Conservation (phyloP, 92 coral and sea anemone species). For the Pocillopora grandis region DNA sequence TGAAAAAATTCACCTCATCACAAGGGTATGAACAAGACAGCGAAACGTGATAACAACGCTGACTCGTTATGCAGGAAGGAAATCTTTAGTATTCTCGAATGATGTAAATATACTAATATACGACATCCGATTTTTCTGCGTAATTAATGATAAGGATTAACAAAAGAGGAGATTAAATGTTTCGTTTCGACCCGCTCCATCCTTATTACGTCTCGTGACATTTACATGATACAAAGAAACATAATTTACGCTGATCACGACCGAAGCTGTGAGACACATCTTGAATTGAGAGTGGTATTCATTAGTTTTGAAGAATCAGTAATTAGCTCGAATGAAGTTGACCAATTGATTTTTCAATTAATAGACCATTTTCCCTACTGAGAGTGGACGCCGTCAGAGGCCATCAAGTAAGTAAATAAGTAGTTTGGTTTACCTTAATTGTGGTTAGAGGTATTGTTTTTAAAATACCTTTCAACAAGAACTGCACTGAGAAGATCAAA, state of each 20-base stretch:
- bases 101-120: not conserved
- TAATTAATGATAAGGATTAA: not conserved
- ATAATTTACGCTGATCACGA: not conserved
- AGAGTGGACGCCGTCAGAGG: not conserved
- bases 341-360: no score
- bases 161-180: not conserved
- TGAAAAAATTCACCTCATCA: not conserved
- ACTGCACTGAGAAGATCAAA: not conserved
- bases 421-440: not conserved
- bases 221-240: not conserved
- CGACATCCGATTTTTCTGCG: not conserved
- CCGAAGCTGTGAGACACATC: no score
- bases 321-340: no score
- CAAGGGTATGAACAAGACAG: not conserved
- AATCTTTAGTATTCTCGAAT: not conserved
- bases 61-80: not conserved
- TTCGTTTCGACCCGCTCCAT: constrained; percentile 1
- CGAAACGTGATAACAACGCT: not conserved
- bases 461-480: not conserved
- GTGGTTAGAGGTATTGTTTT: not conserved
- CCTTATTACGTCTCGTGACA: constrained; percentile 1
- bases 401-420: not conserved
- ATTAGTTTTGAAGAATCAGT: no score
- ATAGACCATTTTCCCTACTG: no score
- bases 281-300: no score